Base-by-base conservation (phyloP, 2,888 invertebrate species). In the Calameuta filiformis region DNA sequence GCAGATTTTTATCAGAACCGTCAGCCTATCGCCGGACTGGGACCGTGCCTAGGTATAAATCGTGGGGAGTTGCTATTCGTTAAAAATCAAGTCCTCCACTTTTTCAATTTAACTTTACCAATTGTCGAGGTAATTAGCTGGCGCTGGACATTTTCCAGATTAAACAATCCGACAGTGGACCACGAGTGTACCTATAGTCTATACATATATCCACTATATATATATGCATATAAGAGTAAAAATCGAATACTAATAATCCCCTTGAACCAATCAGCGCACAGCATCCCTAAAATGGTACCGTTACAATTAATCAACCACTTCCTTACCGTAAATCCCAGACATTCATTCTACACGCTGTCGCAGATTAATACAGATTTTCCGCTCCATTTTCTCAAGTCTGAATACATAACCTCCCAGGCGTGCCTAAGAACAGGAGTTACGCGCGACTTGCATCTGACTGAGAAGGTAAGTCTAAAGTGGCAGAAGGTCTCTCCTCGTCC, bases 101-200 rank as follows among this genome's bases (percentile, higher is more conserved):
- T 83, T 85, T 85, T 86, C 85, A 86, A 85, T 85, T 85, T 86
- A 85, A 85, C 85, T 85, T 85, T 83, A 81, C 78, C 86, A 85
- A 85, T 85, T 81, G 85, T 83, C 80, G 76, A 79, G 77, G 85
- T 86, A 85, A 85, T 86, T 85, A 85, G 83, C 82, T 82, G 75
- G 79, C 80, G 83, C 82, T 84, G 86, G 85, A 84, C 85, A 85
- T 83, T 85, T 84, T 83, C 81, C 81, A 77, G 80, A 85, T 86
- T 85, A 83, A 84, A 79, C 82, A 85, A 83, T 80, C 82, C 40
- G 23, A 9, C 23, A 9, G 23, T 56, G 40, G 40, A 23, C 40
- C 23, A 56, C 40, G 40, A 23, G 4, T 23, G 23, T 56, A 56
- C 9, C 6, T 23, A 23, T 2, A 56, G 23, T 56, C 23, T 56